Evolutionary conservation across 2,888 invertebrate genomes (phyloP).

Genomic region (Rotaria sp.): DNA sequence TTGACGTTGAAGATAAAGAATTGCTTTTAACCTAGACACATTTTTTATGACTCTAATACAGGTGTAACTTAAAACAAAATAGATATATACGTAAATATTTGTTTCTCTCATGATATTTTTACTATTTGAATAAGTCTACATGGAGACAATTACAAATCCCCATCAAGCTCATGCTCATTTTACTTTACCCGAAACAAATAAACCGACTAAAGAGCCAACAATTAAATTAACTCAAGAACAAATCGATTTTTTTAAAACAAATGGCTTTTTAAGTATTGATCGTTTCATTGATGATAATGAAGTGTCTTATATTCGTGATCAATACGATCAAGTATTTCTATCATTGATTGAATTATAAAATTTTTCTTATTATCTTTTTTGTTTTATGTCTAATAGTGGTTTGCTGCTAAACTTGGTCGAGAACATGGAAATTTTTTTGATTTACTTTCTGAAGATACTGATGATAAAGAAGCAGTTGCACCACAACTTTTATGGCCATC

Average conservation of each 20-base stretch:
- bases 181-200: neutral
- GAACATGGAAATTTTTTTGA: constrained; percentile 24
- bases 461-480: neutral
- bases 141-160: neutral
- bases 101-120: neutral
- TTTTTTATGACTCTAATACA: no score
- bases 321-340: neutral
- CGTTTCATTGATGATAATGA: neutral
- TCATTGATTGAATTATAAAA: no score
- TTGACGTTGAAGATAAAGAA: neutral
- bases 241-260: constrained; percentile 13
- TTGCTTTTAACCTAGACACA: neutral
- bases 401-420: neutral
- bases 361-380: no score
- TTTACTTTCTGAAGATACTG: constrained; percentile 16
- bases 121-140: neutral
- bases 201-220: neutral
- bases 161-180: neutral
- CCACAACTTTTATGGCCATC: constrained; percentile 26
- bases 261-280: neutral
- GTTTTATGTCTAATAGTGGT: neutral
- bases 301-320: neutral
- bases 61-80: no score
- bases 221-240: neutral
- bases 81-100: neutral